These are phyloP conservation scores for Lordiphosa clarofinis DNA, from an alignment of 1,140 invertebrate genomes.

Conservation along the genomic window DNA sequence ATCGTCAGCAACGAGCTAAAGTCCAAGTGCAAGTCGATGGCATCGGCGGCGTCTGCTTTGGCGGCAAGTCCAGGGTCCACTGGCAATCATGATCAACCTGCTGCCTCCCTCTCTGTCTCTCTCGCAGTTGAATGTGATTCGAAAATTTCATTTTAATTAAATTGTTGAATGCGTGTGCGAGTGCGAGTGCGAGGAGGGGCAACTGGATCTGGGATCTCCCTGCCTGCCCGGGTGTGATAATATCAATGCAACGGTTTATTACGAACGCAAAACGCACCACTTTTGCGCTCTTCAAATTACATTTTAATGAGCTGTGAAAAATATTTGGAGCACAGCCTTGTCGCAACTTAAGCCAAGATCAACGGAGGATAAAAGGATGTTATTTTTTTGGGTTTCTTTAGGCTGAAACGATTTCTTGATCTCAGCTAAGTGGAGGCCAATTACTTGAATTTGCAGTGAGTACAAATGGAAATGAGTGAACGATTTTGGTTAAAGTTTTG, in stretches of 20 bases:
- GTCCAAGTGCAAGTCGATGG: slow-evolving; percentile 19
- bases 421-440: slow-evolving; percentile 48
- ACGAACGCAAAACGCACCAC: slow-evolving; percentile 34
- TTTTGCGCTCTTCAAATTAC: slow-evolving; percentile 64
- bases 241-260: slow-evolving; percentile 71
- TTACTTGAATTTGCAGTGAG: slow-evolving; percentile 20
- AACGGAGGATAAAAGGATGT: no score
- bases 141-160: slow-evolving; percentile 77
- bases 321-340: slow-evolving; percentile 53
- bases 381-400: neutral
- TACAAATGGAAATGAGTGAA: no score
- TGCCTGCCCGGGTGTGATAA: slow-evolving; percentile 33
- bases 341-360: slow-evolving; percentile 3
- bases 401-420: slow-evolving; percentile 23
- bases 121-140: slow-evolving; percentile 53
- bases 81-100: slow-evolving; percentile 52
- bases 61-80: slow-evolving; percentile 30
- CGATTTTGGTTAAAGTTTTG: no score
- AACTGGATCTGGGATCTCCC: slow-evolving; percentile 7
- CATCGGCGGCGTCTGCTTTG: slow-evolving; percentile 43
- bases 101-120: slow-evolving; percentile 16
- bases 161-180: slow-evolving; percentile 74
- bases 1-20: slow-evolving; percentile 56
- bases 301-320: slow-evolving; percentile 77
- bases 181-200: slow-evolving; percentile 10